These are phyloP conservation scores for Saccostrea cuccullata DNA, from an alignment of 1,140 invertebrate genomes.

Conservation along the genomic window DNA sequence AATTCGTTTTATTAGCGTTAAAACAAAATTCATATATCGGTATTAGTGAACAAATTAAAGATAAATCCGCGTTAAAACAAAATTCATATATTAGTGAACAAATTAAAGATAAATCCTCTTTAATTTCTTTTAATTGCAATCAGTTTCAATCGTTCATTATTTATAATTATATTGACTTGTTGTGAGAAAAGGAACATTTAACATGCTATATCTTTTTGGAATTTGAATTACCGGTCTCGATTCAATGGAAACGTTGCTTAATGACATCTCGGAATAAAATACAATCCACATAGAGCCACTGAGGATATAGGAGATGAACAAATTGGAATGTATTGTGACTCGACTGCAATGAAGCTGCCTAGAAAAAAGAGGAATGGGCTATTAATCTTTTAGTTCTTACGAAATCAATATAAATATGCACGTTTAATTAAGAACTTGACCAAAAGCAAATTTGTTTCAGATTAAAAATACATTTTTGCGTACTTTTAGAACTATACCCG, in stretches of 20 bases:
- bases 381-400: neutral
- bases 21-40: no score
- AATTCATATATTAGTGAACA: no score
- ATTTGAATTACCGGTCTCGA: neutral
- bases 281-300: conserved; percentile 85
- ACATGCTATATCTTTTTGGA: no score
- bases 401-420: no score
- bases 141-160: no score
- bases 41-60: no score
- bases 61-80: no score
- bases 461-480: neutral
- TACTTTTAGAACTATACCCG: neutral
- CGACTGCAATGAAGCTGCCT: conserved; percentile 91
- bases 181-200: no score
- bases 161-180: no score
- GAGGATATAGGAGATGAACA: conserved; percentile 93
- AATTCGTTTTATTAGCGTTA: no score
- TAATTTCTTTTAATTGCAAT: no score
- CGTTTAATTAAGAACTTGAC: neutral
- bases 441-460: neutral
- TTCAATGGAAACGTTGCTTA: neutral
- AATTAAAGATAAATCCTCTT: no score
- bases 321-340: conserved; percentile 94
- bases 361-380: conserved; percentile 52
- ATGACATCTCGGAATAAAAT: conserved; percentile 75